phyloP scores from a whole-genome alignment of 2,113 vertebrate species.

The Formicarius rufipectus region DNA sequence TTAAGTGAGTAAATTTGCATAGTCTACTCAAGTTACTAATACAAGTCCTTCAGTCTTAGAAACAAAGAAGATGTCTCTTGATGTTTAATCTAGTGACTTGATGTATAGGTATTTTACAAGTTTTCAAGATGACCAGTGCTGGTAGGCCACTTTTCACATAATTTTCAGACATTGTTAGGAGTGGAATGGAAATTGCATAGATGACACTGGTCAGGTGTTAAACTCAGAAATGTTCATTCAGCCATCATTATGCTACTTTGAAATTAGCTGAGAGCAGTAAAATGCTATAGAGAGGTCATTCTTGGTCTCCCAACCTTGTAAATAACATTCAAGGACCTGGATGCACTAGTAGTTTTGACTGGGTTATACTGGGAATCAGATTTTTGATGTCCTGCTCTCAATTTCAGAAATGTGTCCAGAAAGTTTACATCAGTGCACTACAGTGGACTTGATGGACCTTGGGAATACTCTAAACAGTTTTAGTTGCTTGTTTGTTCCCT shows the following conservation, averaged over 20 bases:
- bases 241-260: background rate
- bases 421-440: background rate
- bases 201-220: background rate
- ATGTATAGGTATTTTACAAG: background rate
- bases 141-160: background rate
- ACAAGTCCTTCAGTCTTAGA: background rate
- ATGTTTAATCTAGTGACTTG: background rate
- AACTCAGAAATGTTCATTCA: background rate
- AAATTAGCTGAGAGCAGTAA: background rate
- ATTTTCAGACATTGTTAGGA: background rate
- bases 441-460: background rate
- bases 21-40: background rate
- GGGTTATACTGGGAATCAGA: background rate
- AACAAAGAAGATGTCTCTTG: background rate
- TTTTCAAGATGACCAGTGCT: background rate
- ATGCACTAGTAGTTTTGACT: background rate
- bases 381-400: background rate
- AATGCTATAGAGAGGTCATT: background rate
- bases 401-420: background rate
- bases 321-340: background rate
- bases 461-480: background rate
- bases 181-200: background rate
- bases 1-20: background rate
- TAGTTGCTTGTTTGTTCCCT: background rate
- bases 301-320: background rate